A percentile compares a stretch with the other conserved stretches of the same genome.
Conservation (phyloP, 2,113 vertebrate species). For the Myiagra hebetior region DNA sequence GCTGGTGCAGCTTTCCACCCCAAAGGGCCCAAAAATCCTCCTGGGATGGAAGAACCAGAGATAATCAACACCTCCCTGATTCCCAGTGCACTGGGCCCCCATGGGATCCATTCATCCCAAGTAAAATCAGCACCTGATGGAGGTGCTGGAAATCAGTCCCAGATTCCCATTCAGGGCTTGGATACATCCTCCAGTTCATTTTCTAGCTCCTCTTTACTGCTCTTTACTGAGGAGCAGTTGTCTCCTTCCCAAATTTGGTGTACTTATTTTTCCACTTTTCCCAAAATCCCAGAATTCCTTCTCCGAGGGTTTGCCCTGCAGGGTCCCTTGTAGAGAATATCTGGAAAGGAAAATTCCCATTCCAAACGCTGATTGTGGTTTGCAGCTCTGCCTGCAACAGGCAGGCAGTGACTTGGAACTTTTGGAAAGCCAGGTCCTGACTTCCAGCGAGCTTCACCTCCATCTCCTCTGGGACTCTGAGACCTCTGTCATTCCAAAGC, state of each 20-base stretch:
- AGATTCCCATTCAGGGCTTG: background rate
- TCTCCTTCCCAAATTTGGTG: background rate
- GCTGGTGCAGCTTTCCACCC: background rate
- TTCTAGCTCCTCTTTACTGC: background rate
- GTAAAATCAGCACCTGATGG: background rate
- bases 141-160: background rate
- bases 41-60: background rate
- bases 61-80: background rate
- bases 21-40: background rate
- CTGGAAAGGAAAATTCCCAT: background rate
- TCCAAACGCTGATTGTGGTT: background rate
- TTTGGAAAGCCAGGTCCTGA: background rate
- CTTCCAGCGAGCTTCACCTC: background rate
- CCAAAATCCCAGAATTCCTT: background rate
- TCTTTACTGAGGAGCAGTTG: background rate
- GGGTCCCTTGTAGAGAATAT: background rate
- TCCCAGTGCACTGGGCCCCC: background rate
- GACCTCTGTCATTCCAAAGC: background rate
- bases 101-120: background rate
- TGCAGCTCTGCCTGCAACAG: background rate
- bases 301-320: background rate
- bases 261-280: background rate
- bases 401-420: background rate
- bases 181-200: background rate
- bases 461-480: background rate